phyloP scores from a whole-genome alignment of 2,797 vertebrate genomes.

The Paedocypris micromegethes region DNA sequence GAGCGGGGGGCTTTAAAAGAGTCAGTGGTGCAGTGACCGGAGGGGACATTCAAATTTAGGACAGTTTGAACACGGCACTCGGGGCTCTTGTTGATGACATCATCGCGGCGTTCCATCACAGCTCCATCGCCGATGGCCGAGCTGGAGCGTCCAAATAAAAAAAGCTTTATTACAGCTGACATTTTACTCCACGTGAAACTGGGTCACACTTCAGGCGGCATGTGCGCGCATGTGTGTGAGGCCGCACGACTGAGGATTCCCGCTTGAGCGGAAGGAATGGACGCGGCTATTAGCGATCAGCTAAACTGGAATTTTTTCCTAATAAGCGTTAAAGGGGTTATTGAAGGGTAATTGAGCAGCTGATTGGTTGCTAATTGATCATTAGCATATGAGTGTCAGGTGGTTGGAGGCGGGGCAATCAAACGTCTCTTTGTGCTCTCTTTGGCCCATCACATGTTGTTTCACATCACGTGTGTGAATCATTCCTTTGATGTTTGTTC shows the following conservation, averaged over 20 bases:
- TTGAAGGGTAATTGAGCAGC: constrained; percentile 52
- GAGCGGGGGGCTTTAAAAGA: constrained; percentile 36
- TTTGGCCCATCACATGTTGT: neutral
- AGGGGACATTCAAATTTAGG: constrained; percentile 57
- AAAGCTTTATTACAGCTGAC: constrained; percentile 57
- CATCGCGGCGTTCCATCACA: constrained; percentile 31
- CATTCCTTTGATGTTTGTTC: neutral
- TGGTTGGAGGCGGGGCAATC: constrained; percentile 67
- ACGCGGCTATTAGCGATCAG: constrained; percentile 27
- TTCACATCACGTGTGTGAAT: too few relatives aligned
- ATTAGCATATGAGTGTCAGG: constrained; percentile 50
- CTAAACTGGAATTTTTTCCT: constrained; percentile 51
- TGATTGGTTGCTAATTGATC: constrained; percentile 58
- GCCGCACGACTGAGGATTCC: constrained; percentile 24
- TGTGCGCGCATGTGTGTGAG: constrained; percentile 40
- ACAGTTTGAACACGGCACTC: constrained; percentile 53
- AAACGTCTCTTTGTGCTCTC: constrained; percentile 31
- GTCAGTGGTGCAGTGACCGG: constrained; percentile 37
- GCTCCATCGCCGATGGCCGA: constrained; percentile 50
- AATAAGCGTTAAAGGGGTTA: constrained; percentile 53
- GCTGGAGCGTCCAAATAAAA: constrained; percentile 56
- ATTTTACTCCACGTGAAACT: constrained; percentile 65
- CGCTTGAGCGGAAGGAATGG: constrained; percentile 31
- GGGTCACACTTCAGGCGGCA: constrained; percentile 63
- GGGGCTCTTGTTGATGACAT: constrained; percentile 46